Evolutionary conservation across 2,113 vertebrate genomes (phyloP).

Genomic region (Malurus elegans): DNA sequence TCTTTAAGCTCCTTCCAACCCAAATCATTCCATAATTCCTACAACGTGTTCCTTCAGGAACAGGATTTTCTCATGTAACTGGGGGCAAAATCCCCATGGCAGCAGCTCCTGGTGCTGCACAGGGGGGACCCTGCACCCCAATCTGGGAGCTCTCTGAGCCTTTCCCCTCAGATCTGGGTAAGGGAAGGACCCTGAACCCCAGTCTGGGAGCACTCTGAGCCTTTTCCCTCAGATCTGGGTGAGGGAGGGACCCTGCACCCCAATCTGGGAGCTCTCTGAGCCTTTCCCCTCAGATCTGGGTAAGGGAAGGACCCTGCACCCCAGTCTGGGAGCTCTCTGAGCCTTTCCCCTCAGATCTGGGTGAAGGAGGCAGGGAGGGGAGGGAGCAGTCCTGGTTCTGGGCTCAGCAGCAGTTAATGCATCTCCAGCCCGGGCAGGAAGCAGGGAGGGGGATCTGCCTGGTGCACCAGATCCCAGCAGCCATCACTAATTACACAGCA

Average conservation of each 20-base stretch:
- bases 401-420: slow-evolving; percentile 76
- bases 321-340: not conserved
- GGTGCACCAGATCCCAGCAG: slow-evolving; percentile 71
- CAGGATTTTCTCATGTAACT: rapidly evolving
- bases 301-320: not conserved
- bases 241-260: not conserved
- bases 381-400: slow-evolving; percentile 44
- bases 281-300: too few relatives aligned
- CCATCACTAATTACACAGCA: slow-evolving; percentile 57
- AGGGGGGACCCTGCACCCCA: not conserved
- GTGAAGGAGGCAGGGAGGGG: not conserved
- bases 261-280: not conserved
- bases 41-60: rapidly evolving
- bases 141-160: rapidly evolving
- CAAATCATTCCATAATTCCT: not conserved
- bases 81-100: rapidly evolving
- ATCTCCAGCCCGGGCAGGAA: slow-evolving; percentile 71
- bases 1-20: not conserved
- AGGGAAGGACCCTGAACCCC: not conserved
- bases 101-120: not conserved
- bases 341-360: too few relatives aligned
- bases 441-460: slow-evolving; percentile 53
- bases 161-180: too few relatives aligned
- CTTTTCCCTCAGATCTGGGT: too few relatives aligned
- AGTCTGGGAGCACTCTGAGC: not conserved